Evolutionary conservation across 2,797 vertebrate genomes (phyloP), one percentile per base, ranked within the genome.

Genomic region (Zalophus californianus): DNA sequence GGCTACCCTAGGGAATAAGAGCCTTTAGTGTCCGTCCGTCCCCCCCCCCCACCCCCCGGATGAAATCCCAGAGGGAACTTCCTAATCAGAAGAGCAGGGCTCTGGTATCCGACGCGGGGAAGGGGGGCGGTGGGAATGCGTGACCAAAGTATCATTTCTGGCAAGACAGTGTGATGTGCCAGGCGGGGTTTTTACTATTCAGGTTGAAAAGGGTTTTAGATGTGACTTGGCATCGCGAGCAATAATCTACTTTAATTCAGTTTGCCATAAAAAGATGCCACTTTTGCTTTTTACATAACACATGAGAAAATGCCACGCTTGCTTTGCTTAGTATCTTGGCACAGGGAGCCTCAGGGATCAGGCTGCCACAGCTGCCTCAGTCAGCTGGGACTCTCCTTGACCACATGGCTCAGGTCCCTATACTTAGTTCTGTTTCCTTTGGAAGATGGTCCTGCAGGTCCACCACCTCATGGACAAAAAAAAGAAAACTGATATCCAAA

Each of bases 171-270:
- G 27, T 38, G 88, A 90, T 68, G 83, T 64, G 85, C 84, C 82
- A 94, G 73, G 85, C 60, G 78, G 41, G 32, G 60, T 73, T 94
- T 97, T 98, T 95, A 97, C 96, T 90, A 97, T 97, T 96, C 93
- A 91, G 41, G 66, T 95, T 88, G 92, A 91, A 97, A 95, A 50
- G 78, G 70, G 38, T 79, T 97, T 96, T 94, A 93, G 88, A 84
- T 96, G 82, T 0, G 18, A 80, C 78, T 97, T 95, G 92, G 93
- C 93, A 86, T 94, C 94, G 70, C 38, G 2, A 6, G 54, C 70
- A 92, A 96, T 96, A 86, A 96, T 97, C 82, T 90, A 72, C 84
- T 97, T 95, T 93, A 97, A 95, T 87, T 97, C 82, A 95, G 92
- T 97, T 96, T 95, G 72, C 90, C 78, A 20, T 90, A 84, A 96